A percentile compares a stretch with the other conserved stretches of the same genome.
phyloP scores from a whole-genome alignment of 2,113 vertebrate species.

The Pachyramphus minor region DNA sequence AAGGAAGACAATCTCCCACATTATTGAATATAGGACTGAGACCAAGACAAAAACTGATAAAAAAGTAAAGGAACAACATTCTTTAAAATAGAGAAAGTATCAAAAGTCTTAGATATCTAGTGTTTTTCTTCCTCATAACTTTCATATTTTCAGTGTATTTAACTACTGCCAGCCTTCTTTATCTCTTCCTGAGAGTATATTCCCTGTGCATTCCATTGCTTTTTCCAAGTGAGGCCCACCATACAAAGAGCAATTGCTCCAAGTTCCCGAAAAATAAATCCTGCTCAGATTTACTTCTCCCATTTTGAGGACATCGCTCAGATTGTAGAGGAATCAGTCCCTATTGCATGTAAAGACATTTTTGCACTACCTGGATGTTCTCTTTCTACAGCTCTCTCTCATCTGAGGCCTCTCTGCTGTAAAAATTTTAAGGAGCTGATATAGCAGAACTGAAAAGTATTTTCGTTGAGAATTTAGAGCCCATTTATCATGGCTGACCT shows the following conservation, averaged over 20 bases:
- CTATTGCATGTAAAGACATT: not conserved
- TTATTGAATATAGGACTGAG: not conserved
- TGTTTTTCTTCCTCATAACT: not conserved
- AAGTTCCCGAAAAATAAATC: not conserved
- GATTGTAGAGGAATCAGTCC: not conserved
- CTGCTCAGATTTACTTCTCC: not conserved
- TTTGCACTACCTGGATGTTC: not conserved
- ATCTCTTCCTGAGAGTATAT: not conserved
- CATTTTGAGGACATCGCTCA: not conserved
- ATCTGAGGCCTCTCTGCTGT: not conserved
- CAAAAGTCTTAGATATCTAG: not conserved
- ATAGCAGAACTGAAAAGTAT: not conserved
- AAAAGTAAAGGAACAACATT: not conserved
- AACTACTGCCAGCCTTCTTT: not conserved
- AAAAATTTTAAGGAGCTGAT: not conserved
- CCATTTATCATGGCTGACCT: not conserved
- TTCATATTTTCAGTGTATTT: not conserved
- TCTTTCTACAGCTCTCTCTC: not conserved
- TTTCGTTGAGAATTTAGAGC: not conserved
- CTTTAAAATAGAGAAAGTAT: not conserved
- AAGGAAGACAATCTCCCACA: not conserved
- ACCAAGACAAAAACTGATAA: not conserved
- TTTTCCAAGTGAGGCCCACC: not conserved
- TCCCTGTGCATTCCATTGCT: not conserved
- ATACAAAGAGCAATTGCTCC: not conserved